Conservation (phyloP, 2,888 invertebrate genomes). For the Pseudoips prasinana region DNA sequence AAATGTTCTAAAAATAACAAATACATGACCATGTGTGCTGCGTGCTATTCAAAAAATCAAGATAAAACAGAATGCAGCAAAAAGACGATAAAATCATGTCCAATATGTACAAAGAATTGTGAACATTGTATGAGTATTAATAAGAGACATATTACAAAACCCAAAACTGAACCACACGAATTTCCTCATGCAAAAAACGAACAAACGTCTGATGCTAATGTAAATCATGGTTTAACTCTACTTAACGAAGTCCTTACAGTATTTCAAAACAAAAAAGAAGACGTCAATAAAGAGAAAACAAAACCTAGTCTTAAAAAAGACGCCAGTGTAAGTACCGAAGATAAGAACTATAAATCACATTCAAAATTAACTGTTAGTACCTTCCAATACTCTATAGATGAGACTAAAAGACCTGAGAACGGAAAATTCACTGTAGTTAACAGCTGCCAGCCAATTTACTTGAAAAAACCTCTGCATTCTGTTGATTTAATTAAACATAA, state of each 20-base stretch:
- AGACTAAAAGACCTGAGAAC: constrained; percentile 25
- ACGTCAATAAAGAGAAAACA: constrained; percentile 24
- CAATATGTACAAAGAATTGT: constrained; percentile 41
- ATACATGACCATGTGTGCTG: constrained; percentile 48
- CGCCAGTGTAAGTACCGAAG: constrained; percentile 48
- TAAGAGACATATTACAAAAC: constrained; percentile 14
- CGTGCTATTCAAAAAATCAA: constrained; percentile 43
- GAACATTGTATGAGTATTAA: constrained; percentile 9
- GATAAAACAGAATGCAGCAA: constrained; percentile 19
- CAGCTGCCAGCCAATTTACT: constrained; percentile 41
- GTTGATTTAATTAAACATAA: constrained; percentile 56
- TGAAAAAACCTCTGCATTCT: constrained; percentile 34
- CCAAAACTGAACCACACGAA: constrained; percentile 2
- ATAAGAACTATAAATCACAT: constrained; percentile 24
- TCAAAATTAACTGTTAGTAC: constrained; percentile 34
- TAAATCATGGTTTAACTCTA: constrained; percentile 50
- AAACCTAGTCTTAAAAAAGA: constrained; percentile 52
- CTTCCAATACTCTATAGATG: constrained; percentile 53
- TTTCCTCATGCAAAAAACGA: constrained; percentile 36
- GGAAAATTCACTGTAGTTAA: constrained; percentile 49
- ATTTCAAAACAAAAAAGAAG: constrained; percentile 59
- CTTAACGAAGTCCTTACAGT: constrained; percentile 66
- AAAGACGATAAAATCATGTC: constrained; percentile 39
- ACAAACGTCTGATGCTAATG: constrained; percentile 52
- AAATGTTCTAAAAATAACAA: constrained; percentile 28